Conservation (phyloP, 2,113 vertebrate genomes). For the Laticauda colubrina region DNA sequence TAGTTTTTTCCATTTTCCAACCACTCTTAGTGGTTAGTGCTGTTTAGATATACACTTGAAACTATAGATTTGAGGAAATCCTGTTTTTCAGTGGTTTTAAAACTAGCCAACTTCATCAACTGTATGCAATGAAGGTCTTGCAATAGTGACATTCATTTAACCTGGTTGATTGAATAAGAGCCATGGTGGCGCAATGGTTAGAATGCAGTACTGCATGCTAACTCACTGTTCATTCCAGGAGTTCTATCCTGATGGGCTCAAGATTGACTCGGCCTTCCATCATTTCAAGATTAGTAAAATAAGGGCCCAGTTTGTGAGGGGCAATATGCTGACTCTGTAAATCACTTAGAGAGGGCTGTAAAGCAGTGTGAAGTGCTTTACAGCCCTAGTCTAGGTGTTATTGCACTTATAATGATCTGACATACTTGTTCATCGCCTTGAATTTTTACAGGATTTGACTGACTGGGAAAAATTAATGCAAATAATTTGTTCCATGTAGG, state of each 20-base stretch:
- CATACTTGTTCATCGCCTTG: not conserved
- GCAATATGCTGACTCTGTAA: no score
- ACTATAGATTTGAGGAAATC: not conserved
- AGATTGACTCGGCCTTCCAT: no score
- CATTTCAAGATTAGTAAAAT: no score
- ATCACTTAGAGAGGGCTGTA: no score
- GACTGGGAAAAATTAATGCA: not conserved
- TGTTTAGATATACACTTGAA: not conserved
- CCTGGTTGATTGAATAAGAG: no score
- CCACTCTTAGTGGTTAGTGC: conserved; percentile 31
- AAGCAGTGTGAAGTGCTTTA: no score
- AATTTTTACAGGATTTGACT: not conserved
- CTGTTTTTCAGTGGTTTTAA: conserved; percentile 1
- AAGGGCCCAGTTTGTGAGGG: no score
- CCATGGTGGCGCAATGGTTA: no score
- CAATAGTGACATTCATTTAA: not conserved
- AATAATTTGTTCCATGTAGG: not conserved
- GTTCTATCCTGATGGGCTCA: no score
- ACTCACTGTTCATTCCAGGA: no score
- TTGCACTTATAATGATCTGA: not conserved
- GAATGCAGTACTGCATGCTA: no score
- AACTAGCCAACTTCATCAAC: not conserved
- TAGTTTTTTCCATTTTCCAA: conserved; percentile 22
- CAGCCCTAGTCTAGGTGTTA: no score
- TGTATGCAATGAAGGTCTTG: not conserved